These are phyloP conservation scores for Carassius auratus DNA, from an alignment of 2,113 vertebrate species.

Conservation along the genomic window DNA sequence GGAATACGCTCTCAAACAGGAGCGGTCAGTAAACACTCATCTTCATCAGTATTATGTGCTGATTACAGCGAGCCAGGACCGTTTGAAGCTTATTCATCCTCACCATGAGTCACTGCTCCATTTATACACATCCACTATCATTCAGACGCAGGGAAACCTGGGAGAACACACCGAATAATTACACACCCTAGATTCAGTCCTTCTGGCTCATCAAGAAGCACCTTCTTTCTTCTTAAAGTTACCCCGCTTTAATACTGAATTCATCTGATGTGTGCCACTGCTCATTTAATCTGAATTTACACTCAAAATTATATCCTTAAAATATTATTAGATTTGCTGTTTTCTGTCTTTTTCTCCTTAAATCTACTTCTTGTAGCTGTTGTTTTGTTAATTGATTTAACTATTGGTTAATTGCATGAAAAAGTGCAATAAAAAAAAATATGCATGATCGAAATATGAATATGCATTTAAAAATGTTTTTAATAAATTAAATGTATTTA, in stretches of 20 bases:
- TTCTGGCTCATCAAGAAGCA: neutral
- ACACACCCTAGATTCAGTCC: too few species aligned
- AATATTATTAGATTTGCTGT: neutral
- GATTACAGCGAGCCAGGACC: too few species aligned
- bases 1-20: conserved; percentile 76
- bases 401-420: too few species aligned
- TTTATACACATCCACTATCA: conserved; percentile 6
- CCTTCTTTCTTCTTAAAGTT: neutral
- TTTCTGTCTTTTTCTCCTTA: neutral
- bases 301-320: neutral
- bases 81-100: neutral
- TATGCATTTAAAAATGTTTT: too few species aligned
- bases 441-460: too few species aligned
- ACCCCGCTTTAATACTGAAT: neutral
- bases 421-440: too few species aligned
- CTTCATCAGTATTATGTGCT: neutral
- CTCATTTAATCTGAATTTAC: neutral
- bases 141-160: too few species aligned
- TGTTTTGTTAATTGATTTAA: too few species aligned
- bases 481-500: too few species aligned
- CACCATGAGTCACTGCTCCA: neutral
- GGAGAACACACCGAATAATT: too few species aligned
- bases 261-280: neutral
- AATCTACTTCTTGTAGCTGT: neutral
- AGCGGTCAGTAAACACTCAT: conserved; percentile 65